phyloP scores from a whole-genome alignment of 2,113 vertebrate species.

The Myotis lucifugus region DNA sequence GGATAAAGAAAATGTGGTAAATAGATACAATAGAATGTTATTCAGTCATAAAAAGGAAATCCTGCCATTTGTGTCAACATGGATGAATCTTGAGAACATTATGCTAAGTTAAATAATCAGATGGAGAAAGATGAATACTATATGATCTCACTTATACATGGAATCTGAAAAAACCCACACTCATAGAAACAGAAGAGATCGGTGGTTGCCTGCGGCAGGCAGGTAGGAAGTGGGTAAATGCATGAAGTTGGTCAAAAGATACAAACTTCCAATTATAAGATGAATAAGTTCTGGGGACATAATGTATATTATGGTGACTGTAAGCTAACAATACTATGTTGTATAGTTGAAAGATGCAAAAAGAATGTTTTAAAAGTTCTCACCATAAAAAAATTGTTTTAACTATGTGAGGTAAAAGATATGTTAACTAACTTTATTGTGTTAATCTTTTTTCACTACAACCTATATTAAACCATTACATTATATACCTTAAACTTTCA shows the following conservation, averaged over 20 bases:
- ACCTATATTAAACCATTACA: neutral
- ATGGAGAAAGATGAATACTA: neutral
- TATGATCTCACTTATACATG: neutral
- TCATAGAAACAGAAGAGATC: neutral
- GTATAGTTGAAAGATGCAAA: neutral
- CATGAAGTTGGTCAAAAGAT: neutral
- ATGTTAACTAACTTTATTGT: neutral
- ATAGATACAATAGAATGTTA: neutral
- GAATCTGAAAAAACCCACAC: neutral
- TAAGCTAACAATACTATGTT: neutral
- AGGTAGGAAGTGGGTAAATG: neutral
- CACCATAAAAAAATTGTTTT: neutral
- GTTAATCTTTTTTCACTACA: neutral
- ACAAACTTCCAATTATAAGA: neutral
- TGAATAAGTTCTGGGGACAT: neutral
- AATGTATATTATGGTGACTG: neutral
- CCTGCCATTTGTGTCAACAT: neutral
- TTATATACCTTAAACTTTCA: neutral
- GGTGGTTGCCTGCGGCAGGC: neutral
- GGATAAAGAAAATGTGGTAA: neutral
- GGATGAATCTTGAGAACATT: neutral
- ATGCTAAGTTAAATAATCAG: neutral
- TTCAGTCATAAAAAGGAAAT: neutral
- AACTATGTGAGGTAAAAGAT: neutral
- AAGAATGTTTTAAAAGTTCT: conserved; percentile 30